These are phyloP conservation scores for Cheilinus undulatus DNA, from an alignment of 2,113 vertebrate species.

Conservation along the genomic window DNA sequence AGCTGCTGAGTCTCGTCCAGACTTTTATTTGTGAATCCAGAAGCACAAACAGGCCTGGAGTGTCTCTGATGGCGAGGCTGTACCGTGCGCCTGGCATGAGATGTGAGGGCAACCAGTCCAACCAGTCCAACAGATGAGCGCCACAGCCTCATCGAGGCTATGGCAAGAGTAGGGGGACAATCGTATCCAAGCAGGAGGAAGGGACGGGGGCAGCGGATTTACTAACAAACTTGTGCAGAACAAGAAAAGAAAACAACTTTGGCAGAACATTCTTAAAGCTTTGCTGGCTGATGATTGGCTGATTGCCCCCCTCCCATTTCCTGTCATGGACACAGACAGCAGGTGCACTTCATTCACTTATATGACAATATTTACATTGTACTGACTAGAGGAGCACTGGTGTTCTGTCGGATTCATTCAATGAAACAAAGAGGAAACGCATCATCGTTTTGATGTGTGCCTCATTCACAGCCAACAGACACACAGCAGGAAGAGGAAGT, in stretches of 20 bases:
- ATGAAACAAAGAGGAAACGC: slow-evolving; percentile 32
- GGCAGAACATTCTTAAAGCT: slow-evolving; percentile 82
- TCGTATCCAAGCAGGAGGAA: slow-evolving; percentile 2
- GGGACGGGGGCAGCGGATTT: slow-evolving; percentile 3
- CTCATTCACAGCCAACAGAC: neutral
- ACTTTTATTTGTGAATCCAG: slow-evolving; percentile 30
- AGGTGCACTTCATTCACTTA: slow-evolving; percentile 38
- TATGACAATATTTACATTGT: slow-evolving; percentile 68
- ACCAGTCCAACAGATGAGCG: slow-evolving; percentile 30
- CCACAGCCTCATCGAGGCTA: slow-evolving; percentile 13
- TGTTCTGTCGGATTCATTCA: slow-evolving; percentile 29
- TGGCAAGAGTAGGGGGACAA: slow-evolving; percentile 32
- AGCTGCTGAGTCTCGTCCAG: slow-evolving; percentile 22
- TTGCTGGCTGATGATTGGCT: slow-evolving; percentile 68
- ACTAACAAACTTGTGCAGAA: slow-evolving; percentile 34
- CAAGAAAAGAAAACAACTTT: slow-evolving; percentile 61
- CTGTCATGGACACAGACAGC: slow-evolving; percentile 25
- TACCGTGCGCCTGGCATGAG: slow-evolving; percentile 26
- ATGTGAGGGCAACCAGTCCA: slow-evolving; percentile 59
- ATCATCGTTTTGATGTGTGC: neutral
- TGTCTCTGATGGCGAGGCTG: slow-evolving; percentile 33
- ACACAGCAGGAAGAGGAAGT: slow-evolving; percentile 48
- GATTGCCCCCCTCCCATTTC: slow-evolving; percentile 56
- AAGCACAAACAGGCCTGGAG: slow-evolving; percentile 29
- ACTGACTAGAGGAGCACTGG: slow-evolving; percentile 48